A percentile compares a stretch with the other conserved stretches of the same genome.
phyloP scores from a whole-genome alignment of 2,888 invertebrate species.

The Physocephala rufipes region DNA sequence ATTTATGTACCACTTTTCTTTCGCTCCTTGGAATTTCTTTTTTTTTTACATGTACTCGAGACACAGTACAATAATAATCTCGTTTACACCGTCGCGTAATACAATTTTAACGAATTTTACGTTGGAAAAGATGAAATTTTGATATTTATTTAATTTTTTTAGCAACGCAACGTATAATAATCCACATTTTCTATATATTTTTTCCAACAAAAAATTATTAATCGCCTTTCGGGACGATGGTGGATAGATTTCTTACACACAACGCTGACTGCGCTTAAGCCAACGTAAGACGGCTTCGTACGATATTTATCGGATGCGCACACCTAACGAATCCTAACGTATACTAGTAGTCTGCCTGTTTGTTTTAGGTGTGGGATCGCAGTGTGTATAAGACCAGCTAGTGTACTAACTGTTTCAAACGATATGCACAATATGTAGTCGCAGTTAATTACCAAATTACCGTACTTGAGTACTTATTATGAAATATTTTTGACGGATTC shows the following conservation, averaged over 20 bases:
- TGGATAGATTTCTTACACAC: constrained; percentile 27
- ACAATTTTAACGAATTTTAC: constrained; percentile 29
- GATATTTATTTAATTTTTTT: constrained; percentile 33
- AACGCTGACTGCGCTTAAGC: constrained; percentile 18
- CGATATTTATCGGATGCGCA: constrained; percentile 7
- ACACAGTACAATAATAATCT: constrained; percentile 15
- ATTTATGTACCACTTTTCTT: neutral
- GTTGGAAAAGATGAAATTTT: constrained; percentile 16
- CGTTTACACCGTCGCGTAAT: constrained; percentile 30
- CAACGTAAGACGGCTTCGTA: constrained; percentile 12
- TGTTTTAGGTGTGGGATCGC: neutral
- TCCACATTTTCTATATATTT: constrained; percentile 36
- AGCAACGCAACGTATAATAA: constrained; percentile 33
- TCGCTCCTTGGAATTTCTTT: neutral
- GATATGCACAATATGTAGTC: constrained; percentile 40
- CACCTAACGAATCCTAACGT: constrained; percentile 30
- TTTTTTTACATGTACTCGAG: neutral
- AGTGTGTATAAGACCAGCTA: constrained; percentile 24
- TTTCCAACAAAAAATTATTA: constrained; percentile 39
- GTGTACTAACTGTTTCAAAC: constrained; percentile 17
- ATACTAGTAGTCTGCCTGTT: neutral
- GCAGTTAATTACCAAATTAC: too few relatives aligned
- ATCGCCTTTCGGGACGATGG: constrained; percentile 38
- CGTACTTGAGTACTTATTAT: too few relatives aligned
- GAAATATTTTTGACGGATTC: too few relatives aligned